Conservation (phyloP, 2,888 invertebrate species). For the Scaptomyza polygonia region DNA sequence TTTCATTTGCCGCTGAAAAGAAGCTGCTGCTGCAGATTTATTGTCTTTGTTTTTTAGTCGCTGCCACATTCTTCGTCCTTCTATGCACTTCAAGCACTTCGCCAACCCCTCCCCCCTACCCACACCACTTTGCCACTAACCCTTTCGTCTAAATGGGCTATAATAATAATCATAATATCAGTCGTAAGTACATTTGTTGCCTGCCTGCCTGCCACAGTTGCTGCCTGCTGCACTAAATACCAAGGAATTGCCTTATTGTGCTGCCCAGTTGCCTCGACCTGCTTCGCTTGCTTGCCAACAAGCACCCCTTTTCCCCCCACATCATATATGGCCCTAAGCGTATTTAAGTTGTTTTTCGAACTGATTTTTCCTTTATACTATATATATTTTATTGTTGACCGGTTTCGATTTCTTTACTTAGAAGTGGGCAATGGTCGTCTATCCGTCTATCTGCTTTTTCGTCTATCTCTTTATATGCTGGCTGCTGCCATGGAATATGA, state of each 20-base stretch:
- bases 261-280: conserved; percentile 34
- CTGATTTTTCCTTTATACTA: conserved; percentile 54
- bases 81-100: conserved; percentile 1
- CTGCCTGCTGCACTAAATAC: conserved; percentile 68
- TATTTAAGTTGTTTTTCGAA: conserved; percentile 50
- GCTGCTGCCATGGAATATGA: conserved; percentile 36
- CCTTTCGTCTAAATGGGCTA: conserved; percentile 24
- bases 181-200: conserved; percentile 76
- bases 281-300: no score
- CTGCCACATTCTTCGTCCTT: conserved; percentile 17
- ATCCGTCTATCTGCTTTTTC: conserved; percentile 9
- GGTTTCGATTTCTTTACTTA: conserved; percentile 79
- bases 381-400: conserved; percentile 67
- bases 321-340: conserved; percentile 48
- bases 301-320: conserved; percentile 2
- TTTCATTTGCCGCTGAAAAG: conserved; percentile 78
- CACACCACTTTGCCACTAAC: neutral
- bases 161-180: conserved; percentile 77
- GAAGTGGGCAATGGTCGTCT: conserved; percentile 64
- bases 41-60: conserved; percentile 68
- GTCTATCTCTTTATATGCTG: conserved; percentile 27
- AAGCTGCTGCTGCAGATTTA: conserved; percentile 77
- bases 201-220: conserved; percentile 31
- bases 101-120: neutral
- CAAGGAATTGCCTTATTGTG: conserved; percentile 72